phyloP scores from a whole-genome alignment of 1,140 invertebrate species.

The Caenorhabditis remanei region DNA sequence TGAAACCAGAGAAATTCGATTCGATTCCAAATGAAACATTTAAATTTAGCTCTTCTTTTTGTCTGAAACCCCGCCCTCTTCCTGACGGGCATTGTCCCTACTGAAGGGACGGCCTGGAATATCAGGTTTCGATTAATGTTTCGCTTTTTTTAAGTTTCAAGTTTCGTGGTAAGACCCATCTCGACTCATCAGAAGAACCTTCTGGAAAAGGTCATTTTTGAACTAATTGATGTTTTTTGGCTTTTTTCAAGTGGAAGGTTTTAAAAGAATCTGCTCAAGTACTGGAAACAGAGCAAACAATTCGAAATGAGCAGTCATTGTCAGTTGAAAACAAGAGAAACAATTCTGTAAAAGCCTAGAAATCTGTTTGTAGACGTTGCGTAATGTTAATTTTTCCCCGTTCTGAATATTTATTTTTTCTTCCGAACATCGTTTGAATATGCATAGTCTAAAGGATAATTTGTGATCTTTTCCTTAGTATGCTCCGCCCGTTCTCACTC shows the following conservation, averaged over 20 bases:
- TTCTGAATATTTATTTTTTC: conserved; percentile 11
- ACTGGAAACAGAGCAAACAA: background rate
- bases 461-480: background rate
- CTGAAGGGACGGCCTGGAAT: background rate
- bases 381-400: background rate
- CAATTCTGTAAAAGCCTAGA: background rate
- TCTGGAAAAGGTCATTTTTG: background rate
- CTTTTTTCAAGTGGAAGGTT: background rate
- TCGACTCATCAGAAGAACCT: background rate
- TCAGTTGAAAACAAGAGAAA: background rate
- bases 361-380: background rate
- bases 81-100: conserved; percentile 7
- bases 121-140: conserved; percentile 51
- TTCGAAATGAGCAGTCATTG: background rate
- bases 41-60: conserved; percentile 14
- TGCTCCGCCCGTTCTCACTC: background rate
- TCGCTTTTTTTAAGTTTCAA: conserved; percentile 17
- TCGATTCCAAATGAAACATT: conserved; percentile 4
- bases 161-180: conserved; percentile 32
- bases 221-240: conserved; percentile 14
- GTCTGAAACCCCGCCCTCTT: background rate
- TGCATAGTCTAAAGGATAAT: background rate
- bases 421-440: background rate
- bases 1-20: conserved; percentile 26
- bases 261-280: background rate